phyloP scores from a whole-genome alignment of 2,888 invertebrate genomes.

The Anoplius nigerrimus region DNA sequence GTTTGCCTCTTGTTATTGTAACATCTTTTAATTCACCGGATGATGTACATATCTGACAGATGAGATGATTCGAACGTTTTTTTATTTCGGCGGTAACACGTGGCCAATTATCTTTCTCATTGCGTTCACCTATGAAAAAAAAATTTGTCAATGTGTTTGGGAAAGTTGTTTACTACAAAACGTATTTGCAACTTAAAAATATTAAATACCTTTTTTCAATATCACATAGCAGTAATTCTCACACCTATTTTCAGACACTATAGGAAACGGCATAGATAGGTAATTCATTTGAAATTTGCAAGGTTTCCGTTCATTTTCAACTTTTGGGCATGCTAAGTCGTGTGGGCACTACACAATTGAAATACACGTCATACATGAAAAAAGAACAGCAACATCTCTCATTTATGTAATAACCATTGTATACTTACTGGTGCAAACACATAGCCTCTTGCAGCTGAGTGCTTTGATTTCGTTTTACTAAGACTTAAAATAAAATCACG shows the following conservation, averaged over 20 bases:
- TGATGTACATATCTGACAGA: conserved; percentile 87
- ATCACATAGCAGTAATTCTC: conserved; percentile 88
- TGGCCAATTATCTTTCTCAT: conserved; percentile 83
- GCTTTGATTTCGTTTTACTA: conserved; percentile 53
- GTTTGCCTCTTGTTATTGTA: conserved; percentile 85
- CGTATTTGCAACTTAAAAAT: not conserved
- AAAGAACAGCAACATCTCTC: not conserved
- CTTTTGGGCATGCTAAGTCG: conserved; percentile 86
- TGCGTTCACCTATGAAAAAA: conserved; percentile 72
- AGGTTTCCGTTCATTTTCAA: conserved; percentile 80
- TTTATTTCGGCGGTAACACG: conserved; percentile 85
- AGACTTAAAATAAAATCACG: conserved; percentile 86
- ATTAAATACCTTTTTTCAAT: conserved; percentile 82
- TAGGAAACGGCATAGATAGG: conserved; percentile 75
- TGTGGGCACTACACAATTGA: conserved; percentile 84
- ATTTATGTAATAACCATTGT: not conserved
- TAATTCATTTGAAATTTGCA: conserved; percentile 87
- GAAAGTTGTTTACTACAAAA: not conserved
- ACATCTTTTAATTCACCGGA: conserved; percentile 85
- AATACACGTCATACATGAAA: not conserved
- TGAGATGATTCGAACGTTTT: conserved; percentile 82
- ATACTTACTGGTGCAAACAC: conserved; percentile 86
- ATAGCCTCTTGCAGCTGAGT: conserved; percentile 75
- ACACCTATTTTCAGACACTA: conserved; percentile 65
- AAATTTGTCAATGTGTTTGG: not conserved